phyloP scores from a whole-genome alignment of 2,888 invertebrate genomes.

The Andrena minutula region DNA sequence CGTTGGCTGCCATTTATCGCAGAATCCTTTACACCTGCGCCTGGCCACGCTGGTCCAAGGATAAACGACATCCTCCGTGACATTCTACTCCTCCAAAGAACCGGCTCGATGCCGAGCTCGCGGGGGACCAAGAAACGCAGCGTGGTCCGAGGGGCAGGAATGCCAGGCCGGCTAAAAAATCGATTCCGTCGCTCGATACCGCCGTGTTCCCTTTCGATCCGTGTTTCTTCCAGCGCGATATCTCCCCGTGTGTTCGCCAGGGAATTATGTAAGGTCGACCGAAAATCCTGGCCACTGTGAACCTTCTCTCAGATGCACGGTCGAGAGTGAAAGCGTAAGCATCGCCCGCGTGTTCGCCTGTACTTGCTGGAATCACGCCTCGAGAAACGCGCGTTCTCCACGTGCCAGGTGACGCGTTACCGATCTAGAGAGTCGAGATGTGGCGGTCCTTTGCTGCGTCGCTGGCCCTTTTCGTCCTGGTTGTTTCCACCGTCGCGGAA shows the following conservation, averaged over 20 bases:
- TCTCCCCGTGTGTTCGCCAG: conserved; percentile 13
- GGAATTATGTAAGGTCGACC: conserved; percentile 74
- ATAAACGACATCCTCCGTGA: too few species aligned
- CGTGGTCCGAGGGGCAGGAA: neutral
- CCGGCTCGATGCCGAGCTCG: too few species aligned
- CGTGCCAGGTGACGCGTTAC: neutral
- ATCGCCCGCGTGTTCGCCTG: conserved; percentile 53
- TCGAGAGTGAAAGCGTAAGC: conserved; percentile 83
- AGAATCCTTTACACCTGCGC: too few species aligned
- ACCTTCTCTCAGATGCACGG: conserved; percentile 79
- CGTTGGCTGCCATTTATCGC: too few species aligned
- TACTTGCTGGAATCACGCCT: conserved; percentile 12
- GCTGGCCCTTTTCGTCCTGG: conserved; percentile 10
- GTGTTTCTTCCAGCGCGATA: neutral
- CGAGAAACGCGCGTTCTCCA: conserved; percentile 6
- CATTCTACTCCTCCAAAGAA: too few species aligned
- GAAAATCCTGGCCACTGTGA: conserved; percentile 73
- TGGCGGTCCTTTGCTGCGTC: neutral
- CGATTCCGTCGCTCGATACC: neutral
- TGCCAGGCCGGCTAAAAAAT: neutral
- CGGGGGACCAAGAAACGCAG: neutral
- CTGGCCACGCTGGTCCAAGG: too few species aligned
- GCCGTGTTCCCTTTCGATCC: too few species aligned
- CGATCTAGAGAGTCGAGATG: conserved; percentile 27
- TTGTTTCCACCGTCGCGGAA: conserved; percentile 68